A percentile compares a stretch with the other conserved stretches of the same genome.
phyloP scores from a whole-genome alignment of 2,797 vertebrate species.

The Chaenodraco wilsoni region DNA sequence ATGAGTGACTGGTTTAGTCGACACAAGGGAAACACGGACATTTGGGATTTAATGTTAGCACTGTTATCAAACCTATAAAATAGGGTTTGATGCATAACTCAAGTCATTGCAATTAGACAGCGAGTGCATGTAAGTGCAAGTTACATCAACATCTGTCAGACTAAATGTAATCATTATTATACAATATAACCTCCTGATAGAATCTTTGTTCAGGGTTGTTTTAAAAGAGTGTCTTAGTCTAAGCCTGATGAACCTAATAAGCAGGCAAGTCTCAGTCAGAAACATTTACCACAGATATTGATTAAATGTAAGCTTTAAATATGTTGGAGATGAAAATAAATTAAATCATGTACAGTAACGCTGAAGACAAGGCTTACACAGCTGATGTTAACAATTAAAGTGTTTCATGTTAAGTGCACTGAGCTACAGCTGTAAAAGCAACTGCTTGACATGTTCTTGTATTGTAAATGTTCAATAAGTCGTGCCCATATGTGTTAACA shows the following conservation, averaged over 20 bases:
- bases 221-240: too few relatives aligned
- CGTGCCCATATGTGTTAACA: not conserved
- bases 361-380: not conserved
- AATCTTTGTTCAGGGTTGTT: too few relatives aligned
- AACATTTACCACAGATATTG: too few relatives aligned
- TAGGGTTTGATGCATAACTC: too few relatives aligned
- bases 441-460: not conserved
- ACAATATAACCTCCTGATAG: not conserved
- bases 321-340: too few relatives aligned
- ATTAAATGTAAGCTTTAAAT: too few relatives aligned
- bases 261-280: too few relatives aligned
- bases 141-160: not conserved
- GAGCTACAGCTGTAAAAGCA: not conserved
- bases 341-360: too few relatives aligned
- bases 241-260: too few relatives aligned
- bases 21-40: slow-evolving; percentile 3
- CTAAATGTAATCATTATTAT: not conserved
- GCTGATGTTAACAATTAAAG: not conserved
- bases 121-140: not conserved
- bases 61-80: not conserved
- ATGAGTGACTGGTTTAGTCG: slow-evolving; percentile 22
- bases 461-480: not conserved
- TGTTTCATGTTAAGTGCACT: not conserved
- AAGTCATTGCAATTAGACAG: not conserved
- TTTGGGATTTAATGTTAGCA: slow-evolving; percentile 7